phyloP scores from a whole-genome alignment of 92 coral and sea anemone species.

The Epizoanthus fatuus region DNA sequence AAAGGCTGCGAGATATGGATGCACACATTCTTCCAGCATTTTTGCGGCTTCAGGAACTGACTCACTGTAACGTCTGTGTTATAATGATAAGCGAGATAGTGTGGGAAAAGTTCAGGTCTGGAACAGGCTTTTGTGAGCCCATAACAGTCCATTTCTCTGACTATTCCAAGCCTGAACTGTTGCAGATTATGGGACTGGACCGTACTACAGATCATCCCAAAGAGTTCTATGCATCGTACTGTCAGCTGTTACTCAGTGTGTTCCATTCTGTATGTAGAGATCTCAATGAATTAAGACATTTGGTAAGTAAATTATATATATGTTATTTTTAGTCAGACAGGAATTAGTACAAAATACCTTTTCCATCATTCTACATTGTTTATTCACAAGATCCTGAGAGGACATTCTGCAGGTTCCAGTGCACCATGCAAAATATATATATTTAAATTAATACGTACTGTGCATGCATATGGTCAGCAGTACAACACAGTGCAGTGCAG shows the following conservation, averaged over 20 bases:
- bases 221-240: slow-evolving; percentile 86
- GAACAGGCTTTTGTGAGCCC: slow-evolving; percentile 95
- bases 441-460: too few relatives aligned
- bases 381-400: too few relatives aligned
- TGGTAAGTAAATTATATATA: slow-evolving; percentile 70
- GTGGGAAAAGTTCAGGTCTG: slow-evolving; percentile 93
- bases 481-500: too few relatives aligned
- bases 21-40: slow-evolving; percentile 86
- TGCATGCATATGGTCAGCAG: too few relatives aligned
- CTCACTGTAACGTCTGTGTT: slow-evolving; percentile 84
- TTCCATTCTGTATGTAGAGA: slow-evolving; percentile 94
- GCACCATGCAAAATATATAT: too few relatives aligned
- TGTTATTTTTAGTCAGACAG: too few relatives aligned
- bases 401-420: too few relatives aligned
- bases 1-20: slow-evolving; percentile 93
- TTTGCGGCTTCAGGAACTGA: slow-evolving; percentile 88
- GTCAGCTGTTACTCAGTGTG: slow-evolving; percentile 93
- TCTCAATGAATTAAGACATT: slow-evolving; percentile 90
- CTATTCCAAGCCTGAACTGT: slow-evolving; percentile 84
- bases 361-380: too few relatives aligned
- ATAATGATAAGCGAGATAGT: slow-evolving; percentile 91
- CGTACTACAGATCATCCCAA: slow-evolving; percentile 78
- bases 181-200: slow-evolving; percentile 87
- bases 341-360: too few relatives aligned
- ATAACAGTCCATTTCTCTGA: slow-evolving; percentile 79